phyloP scores from a whole-genome alignment of 1,140 invertebrate genomes.

The Whitmania pigra region DNA sequence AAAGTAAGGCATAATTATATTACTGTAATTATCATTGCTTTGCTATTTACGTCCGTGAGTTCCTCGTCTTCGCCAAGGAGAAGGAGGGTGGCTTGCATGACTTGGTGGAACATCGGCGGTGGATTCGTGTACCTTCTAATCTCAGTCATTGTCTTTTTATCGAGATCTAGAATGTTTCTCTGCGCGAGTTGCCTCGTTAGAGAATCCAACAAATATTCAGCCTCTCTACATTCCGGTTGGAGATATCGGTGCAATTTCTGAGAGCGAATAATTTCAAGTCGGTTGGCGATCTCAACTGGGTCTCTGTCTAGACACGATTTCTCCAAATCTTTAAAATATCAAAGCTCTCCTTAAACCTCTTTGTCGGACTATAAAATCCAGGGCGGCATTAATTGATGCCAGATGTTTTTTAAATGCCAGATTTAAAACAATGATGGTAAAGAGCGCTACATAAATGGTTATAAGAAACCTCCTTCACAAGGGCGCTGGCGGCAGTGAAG shows the following conservation, averaged over 20 bases:
- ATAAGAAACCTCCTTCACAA: too few relatives aligned
- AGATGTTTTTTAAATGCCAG: too few relatives aligned
- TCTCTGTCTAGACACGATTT: constrained; percentile 11
- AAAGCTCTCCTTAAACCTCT: too few relatives aligned
- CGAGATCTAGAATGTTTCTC: constrained; percentile 21
- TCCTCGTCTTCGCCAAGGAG: constrained; percentile 24
- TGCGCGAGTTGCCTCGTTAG: constrained; percentile 1
- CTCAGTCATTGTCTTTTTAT: constrained; percentile 25
- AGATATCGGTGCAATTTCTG: constrained; percentile 5
- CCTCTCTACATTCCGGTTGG: constrained; percentile 18
- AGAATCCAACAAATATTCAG: constrained; percentile 15
- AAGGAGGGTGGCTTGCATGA: constrained; percentile 20
- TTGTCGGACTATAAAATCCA: too few relatives aligned
- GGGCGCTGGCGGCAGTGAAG: too few relatives aligned
- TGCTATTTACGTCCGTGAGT: constrained; percentile 18
- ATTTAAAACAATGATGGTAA: too few relatives aligned
- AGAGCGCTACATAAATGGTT: too few relatives aligned
- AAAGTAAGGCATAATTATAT: too few relatives aligned
- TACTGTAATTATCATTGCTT: too few relatives aligned
- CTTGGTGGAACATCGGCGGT: constrained; percentile 17
- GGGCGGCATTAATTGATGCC: too few relatives aligned
- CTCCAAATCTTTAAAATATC: neutral
- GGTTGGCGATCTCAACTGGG: neutral
- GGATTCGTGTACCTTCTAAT: constrained; percentile 19
- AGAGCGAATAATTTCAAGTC: constrained; percentile 3